Conservation (phyloP, 1,140 invertebrate genomes). For the Tetramorium alpestre region DNA sequence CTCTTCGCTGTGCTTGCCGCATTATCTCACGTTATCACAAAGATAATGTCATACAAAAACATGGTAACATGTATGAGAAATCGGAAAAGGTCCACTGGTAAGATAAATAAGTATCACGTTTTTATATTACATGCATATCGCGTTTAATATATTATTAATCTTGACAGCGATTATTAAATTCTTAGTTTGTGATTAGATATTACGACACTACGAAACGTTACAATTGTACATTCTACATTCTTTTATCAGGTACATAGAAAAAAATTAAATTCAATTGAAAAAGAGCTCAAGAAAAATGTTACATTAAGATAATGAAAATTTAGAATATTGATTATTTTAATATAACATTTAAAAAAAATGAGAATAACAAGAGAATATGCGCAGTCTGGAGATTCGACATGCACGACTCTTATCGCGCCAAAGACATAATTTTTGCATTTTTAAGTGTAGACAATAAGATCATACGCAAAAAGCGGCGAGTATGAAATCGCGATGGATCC, state of each 20-base stretch:
- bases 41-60: constrained; percentile 31
- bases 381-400: not conserved
- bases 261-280: not conserved
- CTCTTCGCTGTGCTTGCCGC: not conserved
- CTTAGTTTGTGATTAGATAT: not conserved
- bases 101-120: not conserved
- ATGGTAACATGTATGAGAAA: constrained; percentile 10
- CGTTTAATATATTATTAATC: not conserved
- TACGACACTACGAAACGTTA: not conserved
- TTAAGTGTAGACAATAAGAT: not conserved
- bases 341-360: not conserved
- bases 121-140: not conserved
- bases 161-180: not conserved
- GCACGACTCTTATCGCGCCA: not conserved
- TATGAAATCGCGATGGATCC: constrained; percentile 22
- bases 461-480: not conserved
- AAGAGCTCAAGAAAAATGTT: not conserved
- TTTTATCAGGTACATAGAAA: not conserved
- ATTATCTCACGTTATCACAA: constrained; percentile 15
- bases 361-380: not conserved
- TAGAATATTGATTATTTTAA: not conserved
- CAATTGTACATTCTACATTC: not conserved
- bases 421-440: not conserved
- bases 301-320: not conserved
- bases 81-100: not conserved